Conservation (phyloP, 1,140 invertebrate genomes). For the Drosophila kurseongensis region DNA sequence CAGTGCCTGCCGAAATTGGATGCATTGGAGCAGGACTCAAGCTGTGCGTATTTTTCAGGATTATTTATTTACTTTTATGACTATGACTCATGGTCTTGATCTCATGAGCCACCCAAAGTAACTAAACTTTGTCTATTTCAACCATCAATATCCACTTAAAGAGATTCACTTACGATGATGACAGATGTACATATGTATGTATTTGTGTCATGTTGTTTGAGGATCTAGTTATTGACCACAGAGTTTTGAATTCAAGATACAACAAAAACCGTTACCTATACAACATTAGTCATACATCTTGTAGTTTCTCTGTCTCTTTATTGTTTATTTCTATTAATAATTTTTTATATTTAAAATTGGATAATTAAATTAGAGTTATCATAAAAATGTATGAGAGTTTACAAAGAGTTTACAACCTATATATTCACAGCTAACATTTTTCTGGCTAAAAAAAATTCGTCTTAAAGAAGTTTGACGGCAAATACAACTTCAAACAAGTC, state of each 20-base stretch:
- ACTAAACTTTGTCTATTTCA: neutral
- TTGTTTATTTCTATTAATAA: neutral
- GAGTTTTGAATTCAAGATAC: no score
- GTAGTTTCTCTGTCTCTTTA: neutral
- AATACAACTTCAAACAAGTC: constrained; percentile 14
- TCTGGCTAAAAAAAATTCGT: neutral
- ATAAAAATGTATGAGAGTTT: no score
- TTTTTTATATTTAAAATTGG: no score
- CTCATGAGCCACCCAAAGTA: neutral
- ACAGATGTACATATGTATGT: neutral
- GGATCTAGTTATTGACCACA: no score
- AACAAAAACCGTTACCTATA: no score
- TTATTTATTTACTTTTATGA: constrained; percentile 1
- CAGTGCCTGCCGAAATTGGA: constrained; percentile 10
- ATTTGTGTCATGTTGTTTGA: no score
- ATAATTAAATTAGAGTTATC: no score
- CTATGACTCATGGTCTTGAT: constrained; percentile 9
- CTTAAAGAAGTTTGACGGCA: neutral
- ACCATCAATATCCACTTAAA: neutral
- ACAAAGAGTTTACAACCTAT: no score
- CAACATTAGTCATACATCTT: no score
- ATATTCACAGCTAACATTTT: no score
- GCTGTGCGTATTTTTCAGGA: constrained; percentile 19
- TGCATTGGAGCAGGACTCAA: constrained; percentile 18
- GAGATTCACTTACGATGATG: neutral